phyloP scores from a whole-genome alignment of 2,113 vertebrate genomes.

The Sminthopsis crassicaudata region DNA sequence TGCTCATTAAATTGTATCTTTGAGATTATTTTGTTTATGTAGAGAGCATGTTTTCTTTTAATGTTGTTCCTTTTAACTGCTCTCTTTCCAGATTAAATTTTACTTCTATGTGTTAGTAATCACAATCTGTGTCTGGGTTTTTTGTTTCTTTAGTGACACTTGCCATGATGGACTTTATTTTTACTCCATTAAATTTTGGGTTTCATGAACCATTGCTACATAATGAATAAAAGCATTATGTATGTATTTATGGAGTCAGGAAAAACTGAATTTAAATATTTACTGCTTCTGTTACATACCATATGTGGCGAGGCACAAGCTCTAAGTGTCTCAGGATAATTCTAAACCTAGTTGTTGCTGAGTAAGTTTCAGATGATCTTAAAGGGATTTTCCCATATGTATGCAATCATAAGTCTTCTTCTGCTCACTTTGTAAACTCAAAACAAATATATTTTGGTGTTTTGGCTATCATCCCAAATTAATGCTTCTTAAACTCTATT shows the following conservation, averaged over 20 bases:
- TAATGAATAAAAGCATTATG: no score
- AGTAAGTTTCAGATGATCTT: background rate
- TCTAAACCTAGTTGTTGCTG: background rate
- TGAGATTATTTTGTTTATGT: background rate
- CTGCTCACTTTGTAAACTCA: background rate
- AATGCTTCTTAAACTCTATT: background rate
- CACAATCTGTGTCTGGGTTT: no score
- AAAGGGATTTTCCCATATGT: background rate
- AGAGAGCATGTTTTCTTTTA: background rate
- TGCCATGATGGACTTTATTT: no score
- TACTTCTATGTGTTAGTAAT: no score
- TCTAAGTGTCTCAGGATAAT: background rate
- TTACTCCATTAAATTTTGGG: no score
- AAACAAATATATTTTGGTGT: background rate
- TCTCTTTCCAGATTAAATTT: no score
- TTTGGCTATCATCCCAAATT: background rate
- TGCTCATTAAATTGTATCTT: background rate
- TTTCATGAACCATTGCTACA: no score
- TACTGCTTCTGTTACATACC: background rate
- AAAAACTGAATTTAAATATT: no score
- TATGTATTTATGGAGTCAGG: no score
- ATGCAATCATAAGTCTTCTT: background rate
- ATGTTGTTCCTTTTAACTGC: background rate
- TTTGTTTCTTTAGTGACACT: no score
- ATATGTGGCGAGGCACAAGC: background rate